Conservation (phyloP, 2,888 invertebrate species). For the Coleophora deauratella region DNA sequence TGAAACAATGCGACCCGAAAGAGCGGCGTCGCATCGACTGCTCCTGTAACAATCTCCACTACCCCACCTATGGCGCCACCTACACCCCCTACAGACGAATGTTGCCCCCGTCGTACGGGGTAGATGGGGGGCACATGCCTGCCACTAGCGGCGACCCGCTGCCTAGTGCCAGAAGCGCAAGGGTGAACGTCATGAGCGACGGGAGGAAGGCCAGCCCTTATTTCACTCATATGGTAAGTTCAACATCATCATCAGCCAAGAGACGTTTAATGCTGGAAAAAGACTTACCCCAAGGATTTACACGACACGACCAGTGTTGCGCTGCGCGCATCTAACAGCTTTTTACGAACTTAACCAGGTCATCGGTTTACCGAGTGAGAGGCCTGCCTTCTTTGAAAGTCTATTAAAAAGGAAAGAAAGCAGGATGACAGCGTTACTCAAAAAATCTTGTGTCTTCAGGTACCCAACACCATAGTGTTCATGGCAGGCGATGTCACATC, state of each 20-base stretch:
- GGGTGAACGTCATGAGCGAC: constrained; percentile 5
- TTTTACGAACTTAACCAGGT: too few species aligned
- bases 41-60: constrained; percentile 19
- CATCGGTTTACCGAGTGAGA: too few species aligned
- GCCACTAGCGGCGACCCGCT: constrained; percentile 8
- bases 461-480: constrained; percentile 6
- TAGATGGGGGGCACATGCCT: constrained; percentile 1
- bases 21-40: constrained; percentile 17
- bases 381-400: too few species aligned
- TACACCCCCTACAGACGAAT: constrained; percentile 16
- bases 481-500: constrained; percentile 14
- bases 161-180: constrained; percentile 9
- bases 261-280: too few species aligned
- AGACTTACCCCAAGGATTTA: too few species aligned
- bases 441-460: background rate
- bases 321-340: too few species aligned
- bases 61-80: constrained; percentile 16
- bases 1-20: constrained; percentile 13
- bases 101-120: constrained; percentile 8
- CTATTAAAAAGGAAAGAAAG: too few species aligned
- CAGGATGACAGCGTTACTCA: too few species aligned
- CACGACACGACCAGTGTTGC: too few species aligned
- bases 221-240: background rate
- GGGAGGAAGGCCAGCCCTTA: constrained; percentile 6
- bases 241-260: too few species aligned